Evolutionary conservation across 2,888 invertebrate species (phyloP).

Genomic region (Drepanosiphum platanoidis): DNA sequence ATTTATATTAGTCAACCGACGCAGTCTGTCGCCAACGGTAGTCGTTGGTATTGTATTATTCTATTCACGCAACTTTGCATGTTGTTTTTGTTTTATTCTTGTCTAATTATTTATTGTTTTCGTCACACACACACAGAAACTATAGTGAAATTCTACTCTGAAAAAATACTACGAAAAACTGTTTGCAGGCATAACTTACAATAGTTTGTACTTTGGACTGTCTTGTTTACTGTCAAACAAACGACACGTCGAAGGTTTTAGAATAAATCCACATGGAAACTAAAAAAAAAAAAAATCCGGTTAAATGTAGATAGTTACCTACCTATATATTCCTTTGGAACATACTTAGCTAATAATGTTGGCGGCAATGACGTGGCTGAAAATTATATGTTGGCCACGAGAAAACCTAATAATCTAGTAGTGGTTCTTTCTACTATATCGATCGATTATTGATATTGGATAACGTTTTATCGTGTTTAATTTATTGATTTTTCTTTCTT

Average conservation of each 20-base stretch:
- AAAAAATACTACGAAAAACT: not conserved
- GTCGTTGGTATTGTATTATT: not conserved
- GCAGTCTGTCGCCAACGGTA: not conserved
- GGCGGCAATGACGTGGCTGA: not conserved
- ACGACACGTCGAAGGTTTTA: not conserved
- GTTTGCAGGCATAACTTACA: not conserved
- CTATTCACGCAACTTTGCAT: conserved; percentile 39
- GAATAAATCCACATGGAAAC: not conserved
- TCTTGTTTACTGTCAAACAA: not conserved
- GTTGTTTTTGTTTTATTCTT: not conserved
- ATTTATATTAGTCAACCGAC: conserved; percentile 15
- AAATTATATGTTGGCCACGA: not conserved
- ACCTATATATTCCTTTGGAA: too few species aligned
- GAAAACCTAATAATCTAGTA: too few species aligned
- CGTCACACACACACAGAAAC: not conserved
- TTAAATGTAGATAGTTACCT: not conserved
- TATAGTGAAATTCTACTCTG: not conserved
- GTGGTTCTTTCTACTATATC: not conserved
- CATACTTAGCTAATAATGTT: not conserved
- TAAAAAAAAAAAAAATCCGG: not conserved
- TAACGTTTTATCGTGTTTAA: not conserved
- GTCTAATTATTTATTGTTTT: conserved; percentile 26
- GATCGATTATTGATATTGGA: not conserved
- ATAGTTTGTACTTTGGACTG: not conserved
- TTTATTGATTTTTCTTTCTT: not conserved